Evolutionary conservation across 2,888 invertebrate genomes (phyloP).

Genomic region (Volucella bombylans): DNA sequence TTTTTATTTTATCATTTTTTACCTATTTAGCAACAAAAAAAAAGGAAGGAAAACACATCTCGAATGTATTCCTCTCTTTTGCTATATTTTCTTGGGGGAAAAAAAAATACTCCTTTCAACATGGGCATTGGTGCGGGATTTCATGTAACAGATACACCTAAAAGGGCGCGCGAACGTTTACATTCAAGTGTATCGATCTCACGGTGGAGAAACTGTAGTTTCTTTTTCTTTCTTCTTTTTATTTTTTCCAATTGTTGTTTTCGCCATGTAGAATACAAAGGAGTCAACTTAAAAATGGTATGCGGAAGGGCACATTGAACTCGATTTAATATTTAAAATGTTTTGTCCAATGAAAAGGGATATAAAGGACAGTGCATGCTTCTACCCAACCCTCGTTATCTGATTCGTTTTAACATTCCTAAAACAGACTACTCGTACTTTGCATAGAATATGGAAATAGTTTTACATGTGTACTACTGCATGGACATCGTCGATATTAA

Average conservation of each 20-base stretch:
- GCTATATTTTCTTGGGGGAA: not conserved
- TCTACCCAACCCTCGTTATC: no score
- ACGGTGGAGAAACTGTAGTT: not conserved
- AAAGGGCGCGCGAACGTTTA: slow-evolving; percentile 23
- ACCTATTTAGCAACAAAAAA: slow-evolving; percentile 34
- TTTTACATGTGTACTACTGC: no score
- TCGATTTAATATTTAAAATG: slow-evolving; percentile 24
- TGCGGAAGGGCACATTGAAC: slow-evolving; percentile 16
- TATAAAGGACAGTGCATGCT: no score
- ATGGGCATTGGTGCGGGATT: not conserved
- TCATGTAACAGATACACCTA: slow-evolving; percentile 37
- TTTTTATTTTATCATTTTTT: slow-evolving; percentile 47
- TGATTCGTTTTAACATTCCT: no score
- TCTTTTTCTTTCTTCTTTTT: slow-evolving; percentile 14
- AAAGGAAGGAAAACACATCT: slow-evolving; percentile 9
- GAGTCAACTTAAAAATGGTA: not conserved
- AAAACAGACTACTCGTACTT: no score
- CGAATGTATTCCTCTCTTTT: not conserved
- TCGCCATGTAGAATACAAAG: not conserved
- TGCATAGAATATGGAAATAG: no score
- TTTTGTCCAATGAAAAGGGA: not conserved
- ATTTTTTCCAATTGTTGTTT: slow-evolving; percentile 15
- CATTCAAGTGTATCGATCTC: slow-evolving; percentile 49
- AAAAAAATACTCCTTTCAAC: slow-evolving; percentile 17
- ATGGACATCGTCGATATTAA: no score